These are phyloP conservation scores for Poecile montanus DNA, from an alignment of 2,797 vertebrate species.

Conservation along the genomic window DNA sequence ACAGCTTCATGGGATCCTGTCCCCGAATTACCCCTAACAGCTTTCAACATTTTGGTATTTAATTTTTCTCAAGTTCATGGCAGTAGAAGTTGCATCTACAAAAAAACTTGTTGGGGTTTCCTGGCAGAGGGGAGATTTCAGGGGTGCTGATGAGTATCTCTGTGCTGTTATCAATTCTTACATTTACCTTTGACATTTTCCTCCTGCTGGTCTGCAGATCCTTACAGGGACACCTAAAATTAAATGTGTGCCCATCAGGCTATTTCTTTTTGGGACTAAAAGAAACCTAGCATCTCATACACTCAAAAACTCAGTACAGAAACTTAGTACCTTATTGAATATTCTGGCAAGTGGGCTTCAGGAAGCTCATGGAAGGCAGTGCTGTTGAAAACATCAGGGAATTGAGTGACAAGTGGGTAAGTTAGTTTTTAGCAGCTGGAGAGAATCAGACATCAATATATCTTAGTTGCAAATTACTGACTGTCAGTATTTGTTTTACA, in stretches of 20 bases:
- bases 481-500: constrained; percentile 17
- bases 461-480: not conserved
- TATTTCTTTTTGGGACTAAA: not conserved
- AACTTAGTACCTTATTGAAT: not conserved
- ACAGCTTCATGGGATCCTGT: not conserved
- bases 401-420: not conserved
- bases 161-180: not conserved
- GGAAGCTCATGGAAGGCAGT: not conserved
- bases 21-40: not conserved
- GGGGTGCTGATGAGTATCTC: not conserved
- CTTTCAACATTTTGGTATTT: not conserved
- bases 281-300: not conserved
- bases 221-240: not conserved
- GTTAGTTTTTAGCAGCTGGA: not conserved
- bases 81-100: not conserved
- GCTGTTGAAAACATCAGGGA: not conserved
- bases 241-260: not conserved
- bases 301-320: not conserved
- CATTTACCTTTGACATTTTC: not conserved
- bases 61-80: not conserved
- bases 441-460: not conserved
- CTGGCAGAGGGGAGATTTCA: not conserved
- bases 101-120: not conserved
- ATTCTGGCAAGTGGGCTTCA: not conserved
- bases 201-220: not conserved